Base-by-base conservation (phyloP, 30 jellyfish, hydroid and myxozoan genomes). In the Catostylus mosaicus region DNA sequence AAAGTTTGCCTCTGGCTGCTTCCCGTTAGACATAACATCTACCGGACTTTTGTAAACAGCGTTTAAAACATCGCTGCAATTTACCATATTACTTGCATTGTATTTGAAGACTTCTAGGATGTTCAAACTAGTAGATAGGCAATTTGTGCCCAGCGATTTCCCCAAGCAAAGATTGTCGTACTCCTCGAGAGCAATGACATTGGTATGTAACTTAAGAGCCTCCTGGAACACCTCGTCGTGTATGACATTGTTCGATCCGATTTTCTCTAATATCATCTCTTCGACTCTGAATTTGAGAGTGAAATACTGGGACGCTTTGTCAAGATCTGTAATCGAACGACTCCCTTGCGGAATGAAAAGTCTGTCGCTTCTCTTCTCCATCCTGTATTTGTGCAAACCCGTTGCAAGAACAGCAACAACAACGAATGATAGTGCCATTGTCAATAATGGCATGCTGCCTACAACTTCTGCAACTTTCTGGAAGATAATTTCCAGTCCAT, bases 311-410 rank as follows among this genome's bases (percentile, higher is more conserved):
- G 90, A 73, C 19, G 91, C 96, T 51, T 88, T 74, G 35, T 68
- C 95, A 8, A 94, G 64, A 67, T 88, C 97, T 32, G 65, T 63
- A 37, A 88, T 75, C 50, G 96, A 75, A 40, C 91, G 90, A 73
- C 96, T 87, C n/a, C 81, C 83, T 37, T 82, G 94, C 37, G 99
- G 99, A 11, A 82, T 89, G 75, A 78, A 88, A 10, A 94, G 48
- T 30, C 84, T 51, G 73, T 94, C 99, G 32, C 90, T 75, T 4
- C 91, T 88, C 69, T 38, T 80, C 76, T 91, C 96, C 86, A 73
- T 70, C 33, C 85, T 79, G 76, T 77, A 60, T 30, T 63, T 62
- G 40, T 54, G 84, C 47, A 91, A 54, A 3, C 98, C 98, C 7
- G 90, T 48, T 3, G 90, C 69, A 47, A 91, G 87, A 10, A 35